These are phyloP conservation scores for Struthio camelus DNA, from an alignment of 2,113 vertebrate genomes.

Conservation along the genomic window DNA sequence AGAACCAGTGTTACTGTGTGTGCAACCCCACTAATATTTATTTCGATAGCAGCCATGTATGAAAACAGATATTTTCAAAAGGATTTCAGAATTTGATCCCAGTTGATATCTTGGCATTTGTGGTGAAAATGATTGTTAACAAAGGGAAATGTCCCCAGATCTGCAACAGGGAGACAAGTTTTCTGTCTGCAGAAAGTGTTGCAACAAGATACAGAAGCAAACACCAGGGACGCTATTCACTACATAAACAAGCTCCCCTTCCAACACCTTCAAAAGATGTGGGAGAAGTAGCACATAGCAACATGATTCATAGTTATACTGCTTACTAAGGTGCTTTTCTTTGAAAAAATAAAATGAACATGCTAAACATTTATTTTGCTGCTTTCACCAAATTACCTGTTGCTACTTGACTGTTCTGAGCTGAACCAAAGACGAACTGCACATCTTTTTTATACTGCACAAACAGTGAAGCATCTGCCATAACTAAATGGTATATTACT, in stretches of 20 bases:
- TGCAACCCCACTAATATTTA: slow-evolving; percentile 30
- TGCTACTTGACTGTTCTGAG: neutral
- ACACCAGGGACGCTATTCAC: slow-evolving; percentile 15
- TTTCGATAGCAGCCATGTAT: slow-evolving; percentile 11
- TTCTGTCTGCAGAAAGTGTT: slow-evolving; percentile 12
- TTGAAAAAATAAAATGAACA: neutral
- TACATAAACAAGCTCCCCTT: slow-evolving; percentile 36
- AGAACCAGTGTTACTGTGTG: neutral
- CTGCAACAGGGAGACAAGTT: slow-evolving; percentile 2
- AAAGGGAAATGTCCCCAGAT: slow-evolving; percentile 14
- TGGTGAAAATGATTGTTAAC: slow-evolving; percentile 20
- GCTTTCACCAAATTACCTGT: neutral
- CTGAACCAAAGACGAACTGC: neutral
- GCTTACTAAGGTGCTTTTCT: neutral
- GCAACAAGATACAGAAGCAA: slow-evolving; percentile 35
- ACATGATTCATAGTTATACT: neutral
- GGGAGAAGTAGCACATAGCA: slow-evolving; percentile 24
- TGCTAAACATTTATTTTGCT: neutral
- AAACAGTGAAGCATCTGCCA: neutral
- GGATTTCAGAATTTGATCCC: slow-evolving; percentile 35
- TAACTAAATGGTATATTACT: neutral
- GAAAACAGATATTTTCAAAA: slow-evolving; percentile 56
- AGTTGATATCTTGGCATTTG: slow-evolving; percentile 22
- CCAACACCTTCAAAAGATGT: slow-evolving; percentile 36
- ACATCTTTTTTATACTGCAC: neutral